phyloP scores from a whole-genome alignment of 2,113 vertebrate genomes.

The Acanthochromis polyacanthus region DNA sequence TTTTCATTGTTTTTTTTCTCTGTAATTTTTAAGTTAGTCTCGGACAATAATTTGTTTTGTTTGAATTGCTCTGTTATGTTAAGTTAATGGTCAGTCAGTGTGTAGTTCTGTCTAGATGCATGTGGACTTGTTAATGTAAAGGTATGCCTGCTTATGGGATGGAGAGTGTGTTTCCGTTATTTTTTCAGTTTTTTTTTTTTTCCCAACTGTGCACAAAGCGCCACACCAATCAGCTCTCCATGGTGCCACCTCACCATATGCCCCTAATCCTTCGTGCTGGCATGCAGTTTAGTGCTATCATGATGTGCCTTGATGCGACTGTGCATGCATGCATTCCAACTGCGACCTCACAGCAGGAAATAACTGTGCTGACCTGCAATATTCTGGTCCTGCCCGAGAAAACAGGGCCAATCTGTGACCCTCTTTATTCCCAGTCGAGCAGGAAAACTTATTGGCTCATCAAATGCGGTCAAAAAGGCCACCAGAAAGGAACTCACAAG shows the following conservation, averaged over 20 bases:
- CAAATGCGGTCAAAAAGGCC: conserved; percentile 9
- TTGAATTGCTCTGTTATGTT: background rate
- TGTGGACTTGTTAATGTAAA: background rate
- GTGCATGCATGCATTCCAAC: conserved; percentile 16
- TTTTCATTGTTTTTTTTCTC: background rate
- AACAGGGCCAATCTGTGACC: conserved; percentile 11
- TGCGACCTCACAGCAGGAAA: conserved; percentile 21
- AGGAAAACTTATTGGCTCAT: conserved; percentile 22
- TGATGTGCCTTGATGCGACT: conserved; percentile 17
- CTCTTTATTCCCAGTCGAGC: conserved; percentile 1
- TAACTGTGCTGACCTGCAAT: conserved; percentile 33
- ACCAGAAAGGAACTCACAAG: background rate
- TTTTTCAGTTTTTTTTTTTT: too few relatives aligned
- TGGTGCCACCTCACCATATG: conserved; percentile 28
- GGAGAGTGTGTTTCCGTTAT: too few relatives aligned
- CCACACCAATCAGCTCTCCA: conserved; percentile 2
- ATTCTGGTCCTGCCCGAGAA: conserved; percentile 10
- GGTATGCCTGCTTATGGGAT: background rate
- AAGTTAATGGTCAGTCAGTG: background rate
- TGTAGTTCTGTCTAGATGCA: background rate
- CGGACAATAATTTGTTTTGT: conserved; percentile 14
- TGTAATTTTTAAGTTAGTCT: conserved; percentile 9
- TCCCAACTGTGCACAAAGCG: too few relatives aligned
- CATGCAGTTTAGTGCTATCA: conserved; percentile 5
- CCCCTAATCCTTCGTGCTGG: conserved; percentile 10